These are phyloP conservation scores for Ranitomeya variabilis DNA, from an alignment of 2,113 vertebrate species.

Conservation along the genomic window DNA sequence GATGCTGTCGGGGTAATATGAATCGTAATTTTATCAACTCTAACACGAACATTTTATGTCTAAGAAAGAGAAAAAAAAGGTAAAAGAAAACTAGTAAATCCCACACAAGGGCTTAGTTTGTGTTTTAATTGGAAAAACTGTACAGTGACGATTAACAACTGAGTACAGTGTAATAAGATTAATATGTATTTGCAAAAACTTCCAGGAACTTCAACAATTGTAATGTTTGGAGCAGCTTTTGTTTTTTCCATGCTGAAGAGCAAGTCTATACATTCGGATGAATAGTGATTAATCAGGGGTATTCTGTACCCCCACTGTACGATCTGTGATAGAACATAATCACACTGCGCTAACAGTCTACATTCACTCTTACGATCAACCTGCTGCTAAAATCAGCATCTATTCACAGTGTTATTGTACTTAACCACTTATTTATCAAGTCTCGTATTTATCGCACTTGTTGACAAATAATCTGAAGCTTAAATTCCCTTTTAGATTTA, in stretches of 20 bases:
- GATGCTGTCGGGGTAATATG: too few relatives aligned
- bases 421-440: slow-evolving; percentile 12
- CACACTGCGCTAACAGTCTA: background rate
- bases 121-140: background rate
- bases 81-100: background rate
- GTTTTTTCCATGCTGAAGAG: background rate
- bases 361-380: slow-evolving; percentile 1
- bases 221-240: background rate
- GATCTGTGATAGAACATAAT: slow-evolving; percentile 45
- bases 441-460: slow-evolving; percentile 1
- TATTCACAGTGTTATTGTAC: slow-evolving; percentile 27
- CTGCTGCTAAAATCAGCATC: slow-evolving; percentile 38
- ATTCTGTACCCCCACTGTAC: background rate
- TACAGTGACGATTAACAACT: background rate
- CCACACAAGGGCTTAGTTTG: background rate
- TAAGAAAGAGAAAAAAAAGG: background rate
- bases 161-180: background rate
- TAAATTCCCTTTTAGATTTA: slow-evolving; percentile 1
- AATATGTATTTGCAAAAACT: background rate
- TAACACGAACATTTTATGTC: background rate
- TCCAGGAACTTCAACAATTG: background rate
- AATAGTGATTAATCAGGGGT: slow-evolving; percentile 52
- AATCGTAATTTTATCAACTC: too few relatives aligned
- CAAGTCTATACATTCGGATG: background rate
- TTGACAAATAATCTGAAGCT: slow-evolving; percentile 31